A percentile compares a stretch with the other conserved stretches of the same genome.
phyloP scores from a whole-genome alignment of 2,888 invertebrate species.

The Temnothorax unifasciatus region DNA sequence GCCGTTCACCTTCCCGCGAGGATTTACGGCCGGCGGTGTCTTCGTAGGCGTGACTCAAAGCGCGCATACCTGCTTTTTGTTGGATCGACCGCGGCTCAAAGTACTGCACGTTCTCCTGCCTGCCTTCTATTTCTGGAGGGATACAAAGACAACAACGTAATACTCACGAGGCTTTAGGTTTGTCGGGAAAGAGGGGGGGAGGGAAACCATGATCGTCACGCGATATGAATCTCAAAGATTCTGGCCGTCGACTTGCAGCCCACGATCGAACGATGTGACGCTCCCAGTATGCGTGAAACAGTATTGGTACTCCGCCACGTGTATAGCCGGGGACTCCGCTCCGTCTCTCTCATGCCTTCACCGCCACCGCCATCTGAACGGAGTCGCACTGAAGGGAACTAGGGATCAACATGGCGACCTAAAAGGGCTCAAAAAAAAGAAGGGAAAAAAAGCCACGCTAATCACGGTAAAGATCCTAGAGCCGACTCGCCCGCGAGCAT shows the following conservation, averaged over 20 bases:
- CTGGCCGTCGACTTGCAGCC: neutral
- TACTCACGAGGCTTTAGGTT: neutral
- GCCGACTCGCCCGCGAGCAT: neutral
- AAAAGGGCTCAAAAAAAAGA: constrained; percentile 35
- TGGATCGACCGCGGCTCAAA: neutral
- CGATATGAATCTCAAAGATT: constrained; percentile 15
- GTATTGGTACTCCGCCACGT: constrained; percentile 5
- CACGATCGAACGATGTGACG: neutral
- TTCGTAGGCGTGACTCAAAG: constrained; percentile 1
- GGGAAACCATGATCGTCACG: neutral
- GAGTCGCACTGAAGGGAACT: constrained; percentile 23
- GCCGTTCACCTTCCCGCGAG: neutral
- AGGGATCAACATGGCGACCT: constrained; percentile 41
- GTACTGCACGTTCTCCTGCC: neutral
- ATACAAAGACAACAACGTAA: neutral
- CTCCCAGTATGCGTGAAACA: neutral
- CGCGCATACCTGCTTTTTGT: neutral
- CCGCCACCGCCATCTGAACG: constrained; percentile 35
- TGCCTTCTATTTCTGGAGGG: neutral
- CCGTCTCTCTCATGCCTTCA: neutral
- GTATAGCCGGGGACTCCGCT: neutral
- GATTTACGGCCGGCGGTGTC: neutral
- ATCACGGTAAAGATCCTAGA: neutral
- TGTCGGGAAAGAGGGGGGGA: no score
- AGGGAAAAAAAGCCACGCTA: neutral